Base-by-base conservation (phyloP, 2,797 vertebrate species). In the Emydoidea blandingii region DNA sequence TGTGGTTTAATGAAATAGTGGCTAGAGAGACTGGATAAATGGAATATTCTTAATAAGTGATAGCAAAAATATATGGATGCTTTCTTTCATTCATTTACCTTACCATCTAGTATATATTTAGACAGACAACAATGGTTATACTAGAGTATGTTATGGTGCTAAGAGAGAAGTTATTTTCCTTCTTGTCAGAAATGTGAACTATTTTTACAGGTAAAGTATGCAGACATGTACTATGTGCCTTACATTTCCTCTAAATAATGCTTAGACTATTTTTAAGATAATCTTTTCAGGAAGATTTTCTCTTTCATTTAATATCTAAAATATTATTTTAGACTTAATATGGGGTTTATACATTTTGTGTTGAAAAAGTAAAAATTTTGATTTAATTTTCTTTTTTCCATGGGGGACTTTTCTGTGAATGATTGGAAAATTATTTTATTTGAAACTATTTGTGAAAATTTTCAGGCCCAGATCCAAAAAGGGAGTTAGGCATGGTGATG, bases 21-120 rank as follows among this genome's bases (percentile, higher is more conserved):
- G 41, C 41, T 27, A 76, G 12, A 27, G 21, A 76, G 25, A 44
- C 83, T 54, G 9, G 87, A 50, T 25, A 90, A 6, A 62, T 50
- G 78, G 4, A 52, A 0, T 56, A 68, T 79, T 88, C 5, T 53
- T 82, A 10, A 57, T 3, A 37, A 21, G 41, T 76, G 41, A 78
- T 12, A n/a, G 82, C 0, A 74, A 74, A 82, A 80, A 6, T 0
- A 14, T 41, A 44, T 44, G 11, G 37, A 44, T 47, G 3, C n/a
- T 65, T 65, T 34, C 34, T 65, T n/a, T 65, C 62, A 65, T 18
- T 62, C 7, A 65, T 65, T n/a, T 65, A n/a, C 8, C 34, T 65
- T 65, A n/a, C 11, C 4, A 10, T 21, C 14, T 18, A 65, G 34
- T n/a, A 65, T n/a, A n/a, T n/a, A 65, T 65, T 65, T 18, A n/a